Conservation (phyloP, 2,113 vertebrate species). For the Zonotrichia leucophrys region DNA sequence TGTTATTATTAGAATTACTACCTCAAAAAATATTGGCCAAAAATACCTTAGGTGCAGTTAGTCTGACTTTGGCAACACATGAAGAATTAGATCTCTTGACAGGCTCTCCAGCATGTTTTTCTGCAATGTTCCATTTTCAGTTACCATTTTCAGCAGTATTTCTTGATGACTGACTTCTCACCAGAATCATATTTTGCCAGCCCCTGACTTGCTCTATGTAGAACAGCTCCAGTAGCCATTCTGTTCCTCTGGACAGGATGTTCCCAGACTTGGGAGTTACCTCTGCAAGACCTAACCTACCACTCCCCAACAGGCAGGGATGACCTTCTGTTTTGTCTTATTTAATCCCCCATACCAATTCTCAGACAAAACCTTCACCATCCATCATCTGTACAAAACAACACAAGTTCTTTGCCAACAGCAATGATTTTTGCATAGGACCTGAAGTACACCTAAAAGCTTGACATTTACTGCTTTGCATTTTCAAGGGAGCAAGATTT, state of each 20-base stretch:
- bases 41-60: not conserved
- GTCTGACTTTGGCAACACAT: not conserved
- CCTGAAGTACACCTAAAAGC: not conserved
- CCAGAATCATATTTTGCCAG: not conserved
- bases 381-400: not conserved
- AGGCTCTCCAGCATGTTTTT: not conserved
- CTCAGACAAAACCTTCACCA: not conserved
- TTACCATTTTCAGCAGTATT: not conserved
- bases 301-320: not conserved
- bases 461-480: not conserved
- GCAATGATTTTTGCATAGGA: not conserved
- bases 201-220: not conserved
- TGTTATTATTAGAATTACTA: not conserved
- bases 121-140: not conserved
- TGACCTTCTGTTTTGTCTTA: not conserved
- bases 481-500: not conserved
- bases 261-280: not conserved
- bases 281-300: not conserved
- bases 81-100: not conserved
- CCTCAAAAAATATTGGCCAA: not conserved
- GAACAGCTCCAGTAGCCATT: not conserved
- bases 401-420: not conserved
- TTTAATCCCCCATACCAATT: not conserved
- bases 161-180: not conserved
- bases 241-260: not conserved